These are phyloP conservation scores for Pollachius pollachius DNA, from an alignment of 2,113 vertebrate species.

Conservation along the genomic window DNA sequence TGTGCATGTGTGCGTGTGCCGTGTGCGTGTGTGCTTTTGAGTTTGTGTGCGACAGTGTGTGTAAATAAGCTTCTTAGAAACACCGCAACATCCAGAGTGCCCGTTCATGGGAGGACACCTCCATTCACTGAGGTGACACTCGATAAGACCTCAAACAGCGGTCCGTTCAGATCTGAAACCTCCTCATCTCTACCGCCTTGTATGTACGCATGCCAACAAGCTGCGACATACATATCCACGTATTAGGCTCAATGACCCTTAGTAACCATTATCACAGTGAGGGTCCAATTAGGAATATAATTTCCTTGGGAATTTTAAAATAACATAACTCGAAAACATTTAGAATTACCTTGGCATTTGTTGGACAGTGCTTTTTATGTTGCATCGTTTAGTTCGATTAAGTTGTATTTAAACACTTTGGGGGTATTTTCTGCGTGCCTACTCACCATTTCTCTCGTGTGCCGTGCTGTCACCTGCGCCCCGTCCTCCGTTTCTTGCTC, in stretches of 20 bases:
- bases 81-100: not conserved
- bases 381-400: not conserved
- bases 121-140: conserved; percentile 59
- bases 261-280: conserved; percentile 7
- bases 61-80: not conserved
- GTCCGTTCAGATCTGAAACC: not conserved
- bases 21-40: too few species aligned
- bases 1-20: too few species aligned
- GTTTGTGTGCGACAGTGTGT: not conserved
- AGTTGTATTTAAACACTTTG: not conserved
- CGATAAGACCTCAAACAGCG: conserved; percentile 31
- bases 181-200: conserved; percentile 33
- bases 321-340: not conserved
- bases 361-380: not conserved
- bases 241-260: too few species aligned
- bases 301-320: conserved; percentile 3
- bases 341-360: not conserved
- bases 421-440: not conserved
- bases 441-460: conserved; percentile 83
- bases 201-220: conserved; percentile 30
- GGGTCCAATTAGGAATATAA: conserved; percentile 10
- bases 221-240: conserved; percentile 26
- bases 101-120: not conserved
- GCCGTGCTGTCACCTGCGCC: conserved; percentile 62
- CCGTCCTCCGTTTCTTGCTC: conserved; percentile 86